phyloP scores from a whole-genome alignment of 2,113 vertebrate genomes.

The Heterochromis multidens region DNA sequence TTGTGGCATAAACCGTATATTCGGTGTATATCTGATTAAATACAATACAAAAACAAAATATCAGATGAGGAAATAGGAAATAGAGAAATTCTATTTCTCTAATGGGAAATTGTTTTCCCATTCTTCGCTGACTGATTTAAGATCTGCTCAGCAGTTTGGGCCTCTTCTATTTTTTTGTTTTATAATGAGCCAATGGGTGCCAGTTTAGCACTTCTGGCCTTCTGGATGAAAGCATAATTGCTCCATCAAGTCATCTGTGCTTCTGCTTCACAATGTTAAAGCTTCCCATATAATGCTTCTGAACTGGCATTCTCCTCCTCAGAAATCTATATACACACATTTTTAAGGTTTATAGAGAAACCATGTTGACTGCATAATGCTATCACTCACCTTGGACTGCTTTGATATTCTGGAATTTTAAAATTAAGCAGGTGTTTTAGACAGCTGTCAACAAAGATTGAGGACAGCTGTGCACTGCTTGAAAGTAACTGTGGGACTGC shows the following conservation, averaged over 20 bases:
- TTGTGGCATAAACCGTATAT: not conserved
- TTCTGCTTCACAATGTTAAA: not conserved
- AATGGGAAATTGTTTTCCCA: too few relatives aligned
- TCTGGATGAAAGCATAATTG: accelerated
- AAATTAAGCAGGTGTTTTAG: too few relatives aligned
- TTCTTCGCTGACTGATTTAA: not conserved
- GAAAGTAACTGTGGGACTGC: too few relatives aligned
- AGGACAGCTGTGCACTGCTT: too few relatives aligned
- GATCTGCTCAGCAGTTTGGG: not conserved
- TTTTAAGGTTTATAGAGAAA: not conserved
- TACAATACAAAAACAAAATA: not conserved
- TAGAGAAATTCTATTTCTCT: too few relatives aligned
- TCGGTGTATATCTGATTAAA: not conserved
- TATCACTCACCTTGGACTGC: too few relatives aligned
- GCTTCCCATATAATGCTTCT: not conserved
- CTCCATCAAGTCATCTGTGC: not conserved
- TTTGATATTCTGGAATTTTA: too few relatives aligned
- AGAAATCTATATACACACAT: not conserved
- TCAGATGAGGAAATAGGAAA: not conserved
- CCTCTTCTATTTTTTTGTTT: not conserved
- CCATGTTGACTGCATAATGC: too few relatives aligned
- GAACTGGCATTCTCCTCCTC: not conserved
- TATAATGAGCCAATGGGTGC: not conserved
- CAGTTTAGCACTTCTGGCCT: not conserved
- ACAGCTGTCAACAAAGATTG: too few relatives aligned